Evolutionary conservation across 2,113 vertebrate species (phyloP).

Genomic region (zebrafish (Danio rerio)): GRCz12tu NC_133199.1:27369001-27369500

Average conservation of each 20-base stretch:
- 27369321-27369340: constrained; percentile 6
- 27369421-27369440: constrained; percentile 60
- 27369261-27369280: not conserved
- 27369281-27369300: not conserved
- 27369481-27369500: constrained; percentile 59
- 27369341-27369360: constrained; percentile 26
- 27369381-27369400: constrained; percentile 60
- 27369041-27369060: too few relatives aligned
- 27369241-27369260: not conserved
- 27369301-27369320: not conserved
- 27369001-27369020: too few relatives aligned
- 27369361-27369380: constrained; percentile 11
- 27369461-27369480: constrained; percentile 51
- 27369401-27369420: constrained; percentile 13
- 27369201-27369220: not conserved
- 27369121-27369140: too few relatives aligned
- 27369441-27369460: constrained; percentile 59
- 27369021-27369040: too few relatives aligned
- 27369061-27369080: too few relatives aligned
- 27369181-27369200: not conserved
- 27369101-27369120: too few relatives aligned
- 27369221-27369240: not conserved
- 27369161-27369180: not conserved
- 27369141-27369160: too few relatives aligned
- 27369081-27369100: too few relatives aligned